Percentiles rank a stretch among this genome's conserved stretches.
phyloP scores from a whole-genome alignment of 2,113 vertebrate genomes.

The Rhynchomys soricoides region DNA sequence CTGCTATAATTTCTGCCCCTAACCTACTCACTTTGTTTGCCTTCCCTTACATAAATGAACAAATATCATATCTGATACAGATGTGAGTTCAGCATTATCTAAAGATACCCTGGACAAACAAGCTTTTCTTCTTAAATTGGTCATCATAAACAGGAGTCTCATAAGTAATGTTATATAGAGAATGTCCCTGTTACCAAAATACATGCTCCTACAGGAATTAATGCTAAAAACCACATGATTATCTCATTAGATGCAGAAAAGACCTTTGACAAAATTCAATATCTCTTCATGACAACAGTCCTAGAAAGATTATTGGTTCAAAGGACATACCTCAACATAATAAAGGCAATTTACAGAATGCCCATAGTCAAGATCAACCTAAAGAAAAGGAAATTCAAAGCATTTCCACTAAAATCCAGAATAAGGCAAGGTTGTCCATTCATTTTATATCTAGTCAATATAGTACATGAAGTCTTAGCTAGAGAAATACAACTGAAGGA shows the following conservation, averaged over 20 bases:
- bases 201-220: background rate
- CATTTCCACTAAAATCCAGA: background rate
- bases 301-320: background rate
- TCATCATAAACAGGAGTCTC: conserved; percentile 27
- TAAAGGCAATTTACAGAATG: background rate
- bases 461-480: too few relatives aligned
- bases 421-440: background rate
- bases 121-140: conserved; percentile 50
- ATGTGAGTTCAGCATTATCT: conserved; percentile 45
- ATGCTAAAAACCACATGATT: background rate
- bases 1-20: background rate
- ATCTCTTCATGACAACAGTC: background rate
- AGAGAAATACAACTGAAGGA: too few relatives aligned
- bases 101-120: conserved; percentile 45
- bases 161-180: background rate
- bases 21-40: background rate
- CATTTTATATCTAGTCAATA: too few relatives aligned
- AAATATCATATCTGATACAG: conserved; percentile 32
- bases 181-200: conserved; percentile 20
- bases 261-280: background rate
- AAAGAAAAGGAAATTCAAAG: background rate
- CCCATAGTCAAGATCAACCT: background rate
- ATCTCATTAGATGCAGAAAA: background rate
- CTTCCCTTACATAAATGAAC: conserved; percentile 36
- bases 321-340: background rate